Evolutionary conservation across 2,797 vertebrate species (phyloP).

Genomic region (Eurystomus glaucurus): DNA sequence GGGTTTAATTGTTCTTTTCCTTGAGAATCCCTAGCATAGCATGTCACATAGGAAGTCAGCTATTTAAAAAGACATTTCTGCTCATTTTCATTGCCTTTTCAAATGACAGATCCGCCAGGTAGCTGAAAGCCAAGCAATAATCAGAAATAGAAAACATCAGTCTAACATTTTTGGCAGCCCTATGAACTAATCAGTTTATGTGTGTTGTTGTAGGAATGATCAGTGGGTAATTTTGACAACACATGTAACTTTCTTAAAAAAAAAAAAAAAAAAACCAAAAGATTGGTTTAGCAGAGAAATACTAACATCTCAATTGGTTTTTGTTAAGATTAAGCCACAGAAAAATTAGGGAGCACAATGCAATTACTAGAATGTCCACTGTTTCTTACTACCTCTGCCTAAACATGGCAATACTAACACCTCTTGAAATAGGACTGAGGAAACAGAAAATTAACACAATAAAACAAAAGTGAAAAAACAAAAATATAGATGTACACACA

Average conservation of each 20-base stretch:
- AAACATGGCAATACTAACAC: neutral
- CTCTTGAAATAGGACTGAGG: neutral
- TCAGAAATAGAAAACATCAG: neutral
- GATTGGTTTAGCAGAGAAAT: neutral
- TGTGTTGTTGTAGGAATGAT: neutral
- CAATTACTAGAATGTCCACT: neutral
- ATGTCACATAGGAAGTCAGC: neutral
- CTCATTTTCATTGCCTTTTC: neutral
- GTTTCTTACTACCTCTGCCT: neutral
- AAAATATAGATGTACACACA: neutral
- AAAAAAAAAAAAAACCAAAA: neutral
- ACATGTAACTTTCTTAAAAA: neutral
- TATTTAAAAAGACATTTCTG: neutral
- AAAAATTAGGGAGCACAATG: neutral
- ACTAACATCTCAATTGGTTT: neutral
- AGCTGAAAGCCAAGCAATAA: neutral
- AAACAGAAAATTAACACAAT: neutral
- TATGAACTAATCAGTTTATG: neutral
- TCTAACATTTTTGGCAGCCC: neutral
- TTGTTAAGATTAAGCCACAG: neutral
- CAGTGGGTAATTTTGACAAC: neutral
- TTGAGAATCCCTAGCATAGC: neutral
- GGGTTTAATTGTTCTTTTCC: neutral
- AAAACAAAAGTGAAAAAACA: neutral
- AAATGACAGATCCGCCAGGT: neutral